Base-by-base conservation (phyloP, 2,797 vertebrate genomes). In the Phoeniculus purpureus region DNA sequence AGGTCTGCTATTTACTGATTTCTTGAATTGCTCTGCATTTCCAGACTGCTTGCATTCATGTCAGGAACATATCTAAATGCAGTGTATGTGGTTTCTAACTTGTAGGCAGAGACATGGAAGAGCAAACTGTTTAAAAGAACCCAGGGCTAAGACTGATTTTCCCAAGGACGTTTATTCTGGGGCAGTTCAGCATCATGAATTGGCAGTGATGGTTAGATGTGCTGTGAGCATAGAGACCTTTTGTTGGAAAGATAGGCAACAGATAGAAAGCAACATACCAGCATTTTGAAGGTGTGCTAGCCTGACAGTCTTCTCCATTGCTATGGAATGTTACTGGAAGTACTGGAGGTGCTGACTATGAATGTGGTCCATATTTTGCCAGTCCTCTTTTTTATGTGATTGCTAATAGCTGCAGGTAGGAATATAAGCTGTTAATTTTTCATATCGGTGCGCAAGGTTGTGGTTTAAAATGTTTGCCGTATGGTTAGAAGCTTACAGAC, bases 381-480 rank as follows among this genome's bases (percentile, higher is more conserved):
- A 32, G 40, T 55, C 45, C 55, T 92, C 22, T n/a, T 75, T 66
- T 58, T 27, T 17, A 4, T 45, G 50, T 56, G 22, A 7, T 58
- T 76, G 55, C 61, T 73, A 19, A 6, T 52, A 34, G 50, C 52
- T 59, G 47, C 55, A 21, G 45, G n/a, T 85, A 50, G 34, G 54
- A 74, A 27, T 34, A 19, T 6, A 29, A 55, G 20, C 31, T 27
- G 7, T 20, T 32, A 5, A 61, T 64, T 6, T 76, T 52, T 14
- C 37, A 6, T 80, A 2, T 37, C 0, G 3, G 17, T 27, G 9
- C 1, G 2, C 61, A 58, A 54, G 19, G 17, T 66, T 1, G 0
- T 74, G 54, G 45, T 82, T 50, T 74, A 21, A 85, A 85, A 31
- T 12, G 16, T 66, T 60, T 75, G 26, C n/a, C 10, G 51, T 29